phyloP scores from a whole-genome alignment of 2,888 invertebrate species.

The Lasiommata megera region DNA sequence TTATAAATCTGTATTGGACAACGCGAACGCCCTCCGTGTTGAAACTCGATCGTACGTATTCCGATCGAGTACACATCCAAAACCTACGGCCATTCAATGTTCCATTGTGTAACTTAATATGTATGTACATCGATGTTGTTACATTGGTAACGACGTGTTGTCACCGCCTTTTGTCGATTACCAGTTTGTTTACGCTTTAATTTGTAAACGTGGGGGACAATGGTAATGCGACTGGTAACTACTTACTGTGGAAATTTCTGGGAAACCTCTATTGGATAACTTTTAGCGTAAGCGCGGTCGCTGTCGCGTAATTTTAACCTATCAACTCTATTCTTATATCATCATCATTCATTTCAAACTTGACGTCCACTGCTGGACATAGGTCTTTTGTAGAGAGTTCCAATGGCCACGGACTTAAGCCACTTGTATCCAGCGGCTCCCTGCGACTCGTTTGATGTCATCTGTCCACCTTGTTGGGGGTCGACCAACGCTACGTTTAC shows the following conservation, averaged over 20 bases:
- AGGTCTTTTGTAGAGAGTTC: no score
- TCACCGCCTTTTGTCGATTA: slow-evolving; percentile 8
- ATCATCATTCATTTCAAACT: no score
- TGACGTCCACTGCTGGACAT: no score
- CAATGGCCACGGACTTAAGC: no score
- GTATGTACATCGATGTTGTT: slow-evolving; percentile 20
- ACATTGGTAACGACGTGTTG: slow-evolving; percentile 11
- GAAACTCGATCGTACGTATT: slow-evolving; percentile 43
- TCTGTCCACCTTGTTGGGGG: no score
- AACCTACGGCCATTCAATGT: slow-evolving; percentile 58
- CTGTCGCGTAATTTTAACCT: no score
- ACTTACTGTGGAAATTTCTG: not conserved
- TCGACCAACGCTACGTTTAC: no score
- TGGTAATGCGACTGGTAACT: not conserved
- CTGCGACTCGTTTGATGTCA: no score
- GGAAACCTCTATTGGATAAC: slow-evolving; percentile 2
- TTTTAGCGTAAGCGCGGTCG: no score
- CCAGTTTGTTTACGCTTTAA: slow-evolving; percentile 6
- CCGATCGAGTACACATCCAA: slow-evolving; percentile 52
- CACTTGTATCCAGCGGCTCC: no score
- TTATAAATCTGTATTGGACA: not conserved
- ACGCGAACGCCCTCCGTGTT: slow-evolving; percentile 18
- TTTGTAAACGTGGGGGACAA: slow-evolving; percentile 11
- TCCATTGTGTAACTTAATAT: slow-evolving; percentile 68
- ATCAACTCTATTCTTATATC: no score